phyloP scores from a whole-genome alignment of 2,113 vertebrate species.

The Nansenia antarctica region DNA sequence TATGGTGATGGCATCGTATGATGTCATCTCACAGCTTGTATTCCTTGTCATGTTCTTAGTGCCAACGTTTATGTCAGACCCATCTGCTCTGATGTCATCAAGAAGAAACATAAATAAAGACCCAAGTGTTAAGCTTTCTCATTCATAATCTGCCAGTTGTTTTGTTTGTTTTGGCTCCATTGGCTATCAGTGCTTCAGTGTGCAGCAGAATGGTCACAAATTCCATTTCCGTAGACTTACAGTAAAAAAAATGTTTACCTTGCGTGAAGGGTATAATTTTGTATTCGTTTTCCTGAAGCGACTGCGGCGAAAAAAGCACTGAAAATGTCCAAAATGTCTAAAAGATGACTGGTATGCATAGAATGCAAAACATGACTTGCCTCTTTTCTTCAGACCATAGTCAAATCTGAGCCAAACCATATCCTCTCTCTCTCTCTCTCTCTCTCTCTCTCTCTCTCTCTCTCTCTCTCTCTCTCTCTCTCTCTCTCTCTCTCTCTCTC shows the following conservation, averaged over 20 bases:
- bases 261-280: too few species aligned
- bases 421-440: slow-evolving; percentile 27
- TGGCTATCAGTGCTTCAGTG: not conserved
- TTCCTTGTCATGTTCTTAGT: slow-evolving; percentile 22
- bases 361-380: slow-evolving; percentile 52
- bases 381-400: slow-evolving; percentile 44
- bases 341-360: slow-evolving; percentile 49
- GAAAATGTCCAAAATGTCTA: not conserved
- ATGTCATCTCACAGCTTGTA: not conserved
- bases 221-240: not conserved
- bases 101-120: slow-evolving; percentile 55
- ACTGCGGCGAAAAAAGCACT: not conserved
- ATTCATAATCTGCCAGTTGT: slow-evolving; percentile 14
- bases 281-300: too few species aligned
- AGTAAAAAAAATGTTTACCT: too few species aligned
- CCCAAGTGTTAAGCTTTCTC: slow-evolving; percentile 43
- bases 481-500: slow-evolving; percentile 2
- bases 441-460: not conserved
- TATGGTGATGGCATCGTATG: slow-evolving; percentile 26
- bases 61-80: slow-evolving; percentile 47
- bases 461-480: slow-evolving; percentile 15
- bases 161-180: slow-evolving; percentile 10
- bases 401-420: slow-evolving; percentile 60
- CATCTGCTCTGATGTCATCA: slow-evolving; percentile 56
- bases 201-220: not conserved